phyloP scores from a whole-genome alignment of 1,140 invertebrate genomes.

The Euura lappo region DNA sequence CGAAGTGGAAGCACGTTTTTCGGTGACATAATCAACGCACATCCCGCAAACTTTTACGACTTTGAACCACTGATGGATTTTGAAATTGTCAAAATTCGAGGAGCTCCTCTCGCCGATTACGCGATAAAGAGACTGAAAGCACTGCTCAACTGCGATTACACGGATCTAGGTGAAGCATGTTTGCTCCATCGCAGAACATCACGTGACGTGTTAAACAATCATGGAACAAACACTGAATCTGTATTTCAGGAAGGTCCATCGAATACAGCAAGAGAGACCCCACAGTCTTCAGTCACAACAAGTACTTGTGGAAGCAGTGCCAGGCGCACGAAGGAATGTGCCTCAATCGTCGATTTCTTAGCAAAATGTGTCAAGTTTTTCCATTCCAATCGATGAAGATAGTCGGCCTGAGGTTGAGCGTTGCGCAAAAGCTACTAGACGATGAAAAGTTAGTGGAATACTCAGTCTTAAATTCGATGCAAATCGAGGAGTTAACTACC shows the following conservation, averaged over 20 bases:
- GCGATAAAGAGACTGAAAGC: conserved; percentile 72
- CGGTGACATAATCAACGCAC: conserved; percentile 81
- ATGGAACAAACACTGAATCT: conserved; percentile 49
- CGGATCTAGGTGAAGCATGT: conserved; percentile 63
- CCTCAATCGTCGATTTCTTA: conserved; percentile 63
- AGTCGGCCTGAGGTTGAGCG: conserved; percentile 48
- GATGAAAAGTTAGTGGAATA: conserved; percentile 39
- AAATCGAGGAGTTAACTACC: too few species aligned
- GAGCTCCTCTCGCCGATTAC: conserved; percentile 66
- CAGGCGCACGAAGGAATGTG: conserved; percentile 64
- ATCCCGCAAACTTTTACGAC: conserved; percentile 87
- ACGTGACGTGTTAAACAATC: conserved; percentile 47
- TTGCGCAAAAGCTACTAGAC: conserved; percentile 36
- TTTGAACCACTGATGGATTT: conserved; percentile 85
- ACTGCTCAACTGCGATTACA: conserved; percentile 79
- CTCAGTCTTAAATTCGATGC: too few species aligned
- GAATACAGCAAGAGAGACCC: conserved; percentile 76
- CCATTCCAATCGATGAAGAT: conserved; percentile 61
- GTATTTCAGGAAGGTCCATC: conserved; percentile 70
- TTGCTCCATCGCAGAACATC: conserved; percentile 8
- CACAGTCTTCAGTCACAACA: conserved; percentile 83
- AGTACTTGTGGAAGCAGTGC: conserved; percentile 81
- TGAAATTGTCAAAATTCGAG: conserved; percentile 80
- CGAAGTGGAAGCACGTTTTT: conserved; percentile 88
- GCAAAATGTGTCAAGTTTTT: conserved; percentile 54